Evolutionary conservation across 2,888 invertebrate genomes (phyloP), one percentile per base, ranked within the genome.

Genomic region (Lacanobia oleracea): DNA sequence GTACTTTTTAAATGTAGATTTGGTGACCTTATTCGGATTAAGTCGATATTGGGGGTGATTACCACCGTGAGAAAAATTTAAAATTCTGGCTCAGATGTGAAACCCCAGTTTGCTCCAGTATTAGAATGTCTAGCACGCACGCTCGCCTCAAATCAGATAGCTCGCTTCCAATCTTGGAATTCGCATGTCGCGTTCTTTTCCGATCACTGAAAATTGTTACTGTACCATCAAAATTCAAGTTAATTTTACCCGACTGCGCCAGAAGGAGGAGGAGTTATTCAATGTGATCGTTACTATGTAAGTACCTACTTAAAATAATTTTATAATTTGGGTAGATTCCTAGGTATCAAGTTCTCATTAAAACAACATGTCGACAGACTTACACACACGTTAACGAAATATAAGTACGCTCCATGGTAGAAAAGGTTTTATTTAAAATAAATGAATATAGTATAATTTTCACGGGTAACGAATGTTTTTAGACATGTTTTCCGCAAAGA

Each of bases 121-220:
- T 85, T 75, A 59, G 59, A 66, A 85, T 85, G 61, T 62, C 33
- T 45, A 50, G 37, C 85, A 83, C 79, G 79, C 54, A 66, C 66
- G 69, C 61, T 72, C 18, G 61, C 33, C 50, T 56, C 72, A 50
- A 82, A 79, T 85, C 68, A 63, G 72, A 79, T 72, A 66, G 63
- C 68, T 82, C 43, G 45, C 65, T 82, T 16, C 65, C 40, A 68
- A 83, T 62, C 60, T 72, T 50, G 67, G 60, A 59, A 75, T 50
- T 27, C 37, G 65, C 54, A 61, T 45, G 59, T 67, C 45, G 9
- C 56, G 40, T 63, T 57, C 54, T 53, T 21, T 59, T 18, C 37
- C 59, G 21, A 56, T 62, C 64, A 45, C 23, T 56, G 33, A 45
- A 66, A 65, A 56, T 57, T 48, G 12, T 59, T 70, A 18, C 12